Percentiles rank a stretch among this genome's conserved stretches.
These are phyloP conservation scores for Sinocyclocheilus rhinocerous DNA, from an alignment of 2,113 vertebrate species.

Conservation along the genomic window DNA sequence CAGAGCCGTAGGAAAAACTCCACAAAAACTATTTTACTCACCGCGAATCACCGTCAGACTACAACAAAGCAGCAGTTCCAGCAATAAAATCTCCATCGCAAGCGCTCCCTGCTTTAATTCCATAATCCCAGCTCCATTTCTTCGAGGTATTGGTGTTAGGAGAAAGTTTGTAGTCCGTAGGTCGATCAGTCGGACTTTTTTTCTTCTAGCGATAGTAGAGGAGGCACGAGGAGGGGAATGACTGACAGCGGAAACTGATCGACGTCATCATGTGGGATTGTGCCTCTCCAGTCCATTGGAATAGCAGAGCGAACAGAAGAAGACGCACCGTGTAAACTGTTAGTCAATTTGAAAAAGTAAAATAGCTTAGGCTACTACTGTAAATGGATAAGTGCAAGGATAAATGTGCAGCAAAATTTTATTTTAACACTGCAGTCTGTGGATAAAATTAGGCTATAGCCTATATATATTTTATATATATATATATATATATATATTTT, in stretches of 20 bases:
- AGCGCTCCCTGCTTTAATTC: slow-evolving; percentile 43
- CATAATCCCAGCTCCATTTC: slow-evolving; percentile 48
- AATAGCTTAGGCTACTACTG: background rate
- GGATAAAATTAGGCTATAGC: too few species aligned
- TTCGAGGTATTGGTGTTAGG: slow-evolving; percentile 46
- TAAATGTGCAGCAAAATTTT: background rate
- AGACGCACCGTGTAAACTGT: background rate
- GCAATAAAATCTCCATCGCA: slow-evolving; percentile 49
- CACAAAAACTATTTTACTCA: slow-evolving; percentile 42
- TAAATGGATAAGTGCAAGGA: background rate
- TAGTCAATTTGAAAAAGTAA: background rate
- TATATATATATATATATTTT: too few species aligned
- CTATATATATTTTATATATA: too few species aligned
- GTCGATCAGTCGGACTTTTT: slow-evolving; percentile 40
- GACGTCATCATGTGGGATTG: slow-evolving; percentile 22
- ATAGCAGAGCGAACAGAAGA: background rate
- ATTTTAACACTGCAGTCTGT: background rate
- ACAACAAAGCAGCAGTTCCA: slow-evolving; percentile 51
- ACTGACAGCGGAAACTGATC: too few species aligned
- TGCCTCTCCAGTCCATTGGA: background rate
- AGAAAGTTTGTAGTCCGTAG: slow-evolving; percentile 27
- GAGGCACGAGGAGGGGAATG: slow-evolving; percentile 49
- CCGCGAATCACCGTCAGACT: slow-evolving; percentile 39
- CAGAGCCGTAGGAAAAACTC: background rate
- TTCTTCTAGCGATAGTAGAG: slow-evolving; percentile 63